Evolutionary conservation across 2,888 invertebrate species (phyloP), one percentile per base, ranked within the genome.

Genomic region (Agriotes lineatus): DNA sequence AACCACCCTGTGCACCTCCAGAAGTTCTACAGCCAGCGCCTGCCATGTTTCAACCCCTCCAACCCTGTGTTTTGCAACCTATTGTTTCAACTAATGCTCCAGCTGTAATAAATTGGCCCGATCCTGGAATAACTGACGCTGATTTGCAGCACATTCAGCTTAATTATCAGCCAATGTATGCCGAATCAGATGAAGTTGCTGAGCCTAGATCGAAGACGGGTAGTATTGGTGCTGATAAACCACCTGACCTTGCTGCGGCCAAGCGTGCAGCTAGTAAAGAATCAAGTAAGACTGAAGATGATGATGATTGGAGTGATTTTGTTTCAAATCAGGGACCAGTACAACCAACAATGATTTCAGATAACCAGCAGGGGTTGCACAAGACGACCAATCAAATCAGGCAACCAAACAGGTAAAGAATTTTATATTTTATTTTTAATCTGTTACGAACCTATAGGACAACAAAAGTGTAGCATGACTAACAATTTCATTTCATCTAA

Each of bases 291-390:
- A 18, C 16, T 39, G 33, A 57, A 2, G 88, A 88, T 52, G 88
- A 89, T 14, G 89, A 89, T 66, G 86, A 86, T 73, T 90, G 90
- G 89, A 87, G 88, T 1, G 90, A 90, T 71, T 90, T 89, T 77
- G 87, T 89, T 18, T 89, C 69, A 79, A 84, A 69, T 80, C 57
- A 81, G 9, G 71, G 73, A 22, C 58, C 72, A 19, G 30, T 25
- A 20, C 60, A 18, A 52, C 6, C 19, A 25, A n/a, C n/a, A 57
- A 22, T 19, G 5, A 18, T 12, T 25, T 4, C n/a, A 44, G 44
- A 12, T 39, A 45, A 37, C 44, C 50, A 60, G 37, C 22, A 9
- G 18, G 1, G 16, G 7, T 25, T 20, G 20, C 35, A 52, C 7
- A 18, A 18, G 10, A 12, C 45, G 20, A 25, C 42, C 33, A 50